These are phyloP conservation scores for Suricata suricatta DNA, from an alignment of 2,113 vertebrate species.

Conservation along the genomic window DNA sequence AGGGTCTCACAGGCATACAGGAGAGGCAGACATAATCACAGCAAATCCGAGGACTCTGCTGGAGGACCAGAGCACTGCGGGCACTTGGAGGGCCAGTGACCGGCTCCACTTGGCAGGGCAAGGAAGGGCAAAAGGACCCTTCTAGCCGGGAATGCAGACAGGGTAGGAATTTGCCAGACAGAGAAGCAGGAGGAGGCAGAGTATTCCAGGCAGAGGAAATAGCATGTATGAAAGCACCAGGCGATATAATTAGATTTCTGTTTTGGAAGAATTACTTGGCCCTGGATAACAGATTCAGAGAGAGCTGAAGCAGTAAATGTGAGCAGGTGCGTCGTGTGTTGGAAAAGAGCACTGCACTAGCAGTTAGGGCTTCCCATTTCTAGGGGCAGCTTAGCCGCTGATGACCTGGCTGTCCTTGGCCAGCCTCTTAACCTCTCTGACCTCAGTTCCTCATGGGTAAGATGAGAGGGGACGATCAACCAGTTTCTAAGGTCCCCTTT, in stretches of 20 bases:
- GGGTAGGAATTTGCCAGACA: constrained; percentile 65
- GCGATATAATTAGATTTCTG: constrained; percentile 76
- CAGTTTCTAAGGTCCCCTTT: background rate
- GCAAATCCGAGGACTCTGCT: background rate
- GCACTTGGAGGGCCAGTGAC: background rate
- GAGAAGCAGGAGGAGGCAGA: constrained; percentile 60
- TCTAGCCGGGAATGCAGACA: background rate
- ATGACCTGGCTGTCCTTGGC: background rate
- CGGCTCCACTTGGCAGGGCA: background rate
- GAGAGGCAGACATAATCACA: background rate
- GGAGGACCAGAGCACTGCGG: background rate
- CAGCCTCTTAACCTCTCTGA: background rate
- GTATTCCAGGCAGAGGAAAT: constrained; percentile 66
- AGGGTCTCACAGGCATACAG: background rate
- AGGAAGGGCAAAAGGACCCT: constrained; percentile 24
- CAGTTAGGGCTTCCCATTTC: background rate
- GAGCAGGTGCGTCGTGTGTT: constrained; percentile 21
- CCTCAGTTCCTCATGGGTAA: background rate
- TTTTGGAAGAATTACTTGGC: constrained; percentile 74
- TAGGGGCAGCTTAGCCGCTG: background rate
- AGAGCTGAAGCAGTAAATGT: constrained; percentile 37
- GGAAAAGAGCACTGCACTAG: background rate
- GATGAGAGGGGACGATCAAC: background rate
- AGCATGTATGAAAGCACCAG: constrained; percentile 66
- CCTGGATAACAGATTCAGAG: constrained; percentile 61